phyloP scores from a whole-genome alignment of 2,113 vertebrate species.

The Solenodon paradoxus region DNA sequence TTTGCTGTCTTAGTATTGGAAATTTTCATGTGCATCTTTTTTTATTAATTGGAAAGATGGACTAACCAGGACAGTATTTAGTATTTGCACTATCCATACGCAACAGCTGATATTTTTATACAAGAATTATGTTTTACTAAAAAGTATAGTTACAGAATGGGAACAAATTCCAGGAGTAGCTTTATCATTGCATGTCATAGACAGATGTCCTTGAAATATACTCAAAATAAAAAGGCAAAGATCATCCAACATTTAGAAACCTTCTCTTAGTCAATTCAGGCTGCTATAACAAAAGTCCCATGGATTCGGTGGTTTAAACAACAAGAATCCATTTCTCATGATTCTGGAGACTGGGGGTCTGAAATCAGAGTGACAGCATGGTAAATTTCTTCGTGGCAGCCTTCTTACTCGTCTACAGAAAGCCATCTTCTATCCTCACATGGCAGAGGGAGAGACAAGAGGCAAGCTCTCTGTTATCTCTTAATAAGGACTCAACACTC shows the following conservation, averaged over 20 bases:
- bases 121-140: conserved; percentile 20
- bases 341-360: background rate
- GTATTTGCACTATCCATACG: background rate
- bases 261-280: background rate
- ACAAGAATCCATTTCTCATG: background rate
- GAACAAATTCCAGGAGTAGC: background rate
- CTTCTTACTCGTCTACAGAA: background rate
- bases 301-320: background rate
- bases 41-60: background rate
- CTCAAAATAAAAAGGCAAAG: conserved; percentile 30
- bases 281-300: background rate
- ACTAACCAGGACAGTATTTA: conserved; percentile 23
- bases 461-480: background rate
- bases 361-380: background rate
- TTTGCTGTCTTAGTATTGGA: conserved; percentile 17
- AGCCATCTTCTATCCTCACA: background rate
- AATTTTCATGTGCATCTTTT: background rate
- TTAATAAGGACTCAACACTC: background rate
- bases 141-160: conserved; percentile 36
- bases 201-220: conserved; percentile 47
- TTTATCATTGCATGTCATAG: conserved; percentile 34
- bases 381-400: background rate
- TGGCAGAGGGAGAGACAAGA: background rate
- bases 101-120: background rate
- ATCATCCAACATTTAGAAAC: conserved; percentile 25